A percentile compares a stretch with the other conserved stretches of the same genome.
Evolutionary conservation across 2,113 vertebrate species (phyloP).

Genomic region (Meleagris gallopavo): DNA sequence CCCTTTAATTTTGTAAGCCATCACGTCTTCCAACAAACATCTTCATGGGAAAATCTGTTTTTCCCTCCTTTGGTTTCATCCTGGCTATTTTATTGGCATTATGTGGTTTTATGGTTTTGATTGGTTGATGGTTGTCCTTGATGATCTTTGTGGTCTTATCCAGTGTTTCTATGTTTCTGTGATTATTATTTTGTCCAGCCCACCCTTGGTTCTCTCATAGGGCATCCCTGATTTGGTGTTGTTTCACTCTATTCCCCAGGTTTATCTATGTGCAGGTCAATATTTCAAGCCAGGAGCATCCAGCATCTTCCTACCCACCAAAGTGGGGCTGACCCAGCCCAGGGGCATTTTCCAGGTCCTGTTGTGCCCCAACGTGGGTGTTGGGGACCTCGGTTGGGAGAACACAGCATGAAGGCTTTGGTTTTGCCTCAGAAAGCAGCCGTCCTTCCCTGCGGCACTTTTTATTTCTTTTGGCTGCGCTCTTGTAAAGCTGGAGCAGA

Average conservation of each 20-base stretch:
- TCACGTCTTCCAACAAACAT: not conserved
- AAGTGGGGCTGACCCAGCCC: not conserved
- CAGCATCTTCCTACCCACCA: not conserved
- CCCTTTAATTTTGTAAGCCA: not conserved
- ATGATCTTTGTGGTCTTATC: too few relatives aligned
- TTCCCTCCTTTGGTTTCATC: not conserved
- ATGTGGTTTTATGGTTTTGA: too few relatives aligned
- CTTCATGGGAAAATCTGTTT: not conserved
- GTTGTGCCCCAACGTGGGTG: not conserved
- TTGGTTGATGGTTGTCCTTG: too few relatives aligned
- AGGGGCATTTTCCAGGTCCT: too few relatives aligned
- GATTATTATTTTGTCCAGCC: not conserved
- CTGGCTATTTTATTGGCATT: not conserved
- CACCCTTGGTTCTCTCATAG: not conserved
- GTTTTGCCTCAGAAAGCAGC: constrained; percentile 23
- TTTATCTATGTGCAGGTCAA: not conserved
- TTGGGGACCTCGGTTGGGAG: not conserved
- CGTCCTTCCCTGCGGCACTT: not conserved
- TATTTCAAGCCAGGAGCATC: not conserved
- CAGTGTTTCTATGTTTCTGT: too few relatives aligned
- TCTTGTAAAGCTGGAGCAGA: constrained; percentile 35
- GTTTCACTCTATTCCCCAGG: not conserved
- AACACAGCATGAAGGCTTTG: constrained; percentile 43
- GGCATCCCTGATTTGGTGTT: not conserved
- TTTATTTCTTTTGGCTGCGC: constrained; percentile 51